Evolutionary conservation across 2,888 invertebrate genomes (phyloP), one percentile per base, ranked within the genome.

Genomic region (Mechanitis mazaeus): DNA sequence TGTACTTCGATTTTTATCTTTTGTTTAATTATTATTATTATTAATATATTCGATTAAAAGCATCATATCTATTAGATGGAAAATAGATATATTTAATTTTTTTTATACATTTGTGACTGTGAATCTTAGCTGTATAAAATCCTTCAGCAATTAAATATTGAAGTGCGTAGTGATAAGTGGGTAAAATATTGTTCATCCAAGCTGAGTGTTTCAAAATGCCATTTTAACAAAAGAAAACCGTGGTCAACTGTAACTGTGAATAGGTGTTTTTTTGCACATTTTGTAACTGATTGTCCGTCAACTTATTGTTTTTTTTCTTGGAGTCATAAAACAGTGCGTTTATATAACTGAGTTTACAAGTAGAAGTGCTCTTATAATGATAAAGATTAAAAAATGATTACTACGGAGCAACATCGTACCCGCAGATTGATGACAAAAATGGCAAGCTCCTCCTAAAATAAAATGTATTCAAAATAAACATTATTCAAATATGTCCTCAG

Each of bases 401-500:
- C 20, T 12, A 56, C 9, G 63, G 63, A 59, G 59, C 63, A 64
- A 63, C 64, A 55, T 70, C 75, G 72, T 77, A 79, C 79, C 89
- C 72, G 85, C 80, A 65, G 83, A 83, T 63, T 84, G 83, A 70
- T 85, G 88, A 69, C 87, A 86, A 79, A 87, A 87, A 82, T 85
- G 81, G 74, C 89, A 78, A 66, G 84, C 86, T 74, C 85, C 88
- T 82, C 88, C 89, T 89, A 87, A 79, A 89, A 86, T 75, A 68
- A 78, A 84, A 79, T 50, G 50, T 50, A 31, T 28, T 31, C 50
- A 28, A 50, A 31, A 31, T 9, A 50, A 47, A n/a, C 74, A 57
- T 66, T 68, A 56, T 56, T 62, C 56, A 65, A 38, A 57, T 38
- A 56, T 31, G 53, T 56, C 35, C 60, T 65, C 64, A 66, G 64